phyloP scores from a whole-genome alignment of 2,113 vertebrate genomes.

The Burhinus bistriatus region DNA sequence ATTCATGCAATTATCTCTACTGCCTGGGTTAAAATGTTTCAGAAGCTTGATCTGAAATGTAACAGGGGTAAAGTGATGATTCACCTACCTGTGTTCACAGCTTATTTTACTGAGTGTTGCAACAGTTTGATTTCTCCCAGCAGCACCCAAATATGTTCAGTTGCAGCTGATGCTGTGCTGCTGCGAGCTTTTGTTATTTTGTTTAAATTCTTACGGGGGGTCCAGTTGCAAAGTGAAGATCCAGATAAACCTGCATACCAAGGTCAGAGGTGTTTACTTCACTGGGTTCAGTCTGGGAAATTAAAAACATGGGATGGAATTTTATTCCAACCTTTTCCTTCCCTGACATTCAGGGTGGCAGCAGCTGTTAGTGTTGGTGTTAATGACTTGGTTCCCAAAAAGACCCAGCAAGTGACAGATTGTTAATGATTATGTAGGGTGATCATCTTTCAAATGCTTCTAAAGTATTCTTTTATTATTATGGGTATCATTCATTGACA shows the following conservation, averaged over 20 bases:
- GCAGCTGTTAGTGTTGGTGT: background rate
- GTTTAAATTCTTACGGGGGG: background rate
- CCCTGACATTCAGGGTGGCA: background rate
- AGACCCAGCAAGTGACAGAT: background rate
- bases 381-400: slow-evolving; percentile 16
- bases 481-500: background rate
- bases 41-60: background rate
- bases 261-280: background rate
- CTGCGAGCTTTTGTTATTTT: background rate
- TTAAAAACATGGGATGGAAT: background rate
- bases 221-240: background rate
- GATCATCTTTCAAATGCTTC: slow-evolving; percentile 28
- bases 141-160: background rate
- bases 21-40: background rate
- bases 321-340: background rate
- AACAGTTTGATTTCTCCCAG: background rate
- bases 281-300: background rate
- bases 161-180: background rate
- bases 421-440: slow-evolving; percentile 26
- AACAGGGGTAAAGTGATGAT: background rate
- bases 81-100: background rate
- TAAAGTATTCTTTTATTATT: background rate
- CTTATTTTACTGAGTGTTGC: background rate
- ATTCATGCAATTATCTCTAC: background rate
- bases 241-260: background rate